Base-by-base conservation (phyloP, 1,140 invertebrate species). In the Nebria ingens region DNA sequence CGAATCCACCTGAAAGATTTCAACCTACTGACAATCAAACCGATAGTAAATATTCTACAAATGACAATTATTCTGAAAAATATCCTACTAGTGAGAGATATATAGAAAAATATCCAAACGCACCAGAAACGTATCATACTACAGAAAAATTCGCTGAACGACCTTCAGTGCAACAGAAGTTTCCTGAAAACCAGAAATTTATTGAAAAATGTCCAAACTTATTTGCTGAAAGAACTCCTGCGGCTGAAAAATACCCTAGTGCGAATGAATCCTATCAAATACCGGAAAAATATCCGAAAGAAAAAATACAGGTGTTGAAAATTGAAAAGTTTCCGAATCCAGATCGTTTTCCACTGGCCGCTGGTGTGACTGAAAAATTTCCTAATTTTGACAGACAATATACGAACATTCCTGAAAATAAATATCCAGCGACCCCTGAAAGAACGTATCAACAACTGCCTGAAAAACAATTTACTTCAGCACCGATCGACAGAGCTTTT, bases 31-130 rank as follows among this genome's bases (percentile, higher is more conserved):
- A 34, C 6, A 34, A 34, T 9, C n/a, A 34, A 9, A 9, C 25
- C 25, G n/a, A n/a, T 34, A 34, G 6, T 34, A n/a, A 34, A 34
- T 9, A 34, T 6, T 34, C 6, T 34, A 34, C 25, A 34, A 34
- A 34, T 34, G 25, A n/a, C n/a, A n/a, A n/a, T n/a, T n/a, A n/a
- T n/a, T n/a, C 25, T 34, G 25, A 34, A 34, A 34, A n/a, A 45
- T 12, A 45, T 45, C 15, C 40, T 11, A 45, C n/a, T n/a, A n/a
- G n/a, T n/a, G n/a, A n/a, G n/a, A n/a, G n/a, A n/a, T n/a, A 45
- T 45, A 9, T 11, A 45, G 40, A 45, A 17, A 45, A 45, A 45
- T 45, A 45, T 45, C 15, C 40, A 45, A 12, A 4, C 4, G 9
- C 4, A 11, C 3, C 9, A 12, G 17, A 45, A 12, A 45, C 9